Base-by-base conservation (phyloP, 2,113 vertebrate genomes). In the Anoplopoma fimbria region DNA sequence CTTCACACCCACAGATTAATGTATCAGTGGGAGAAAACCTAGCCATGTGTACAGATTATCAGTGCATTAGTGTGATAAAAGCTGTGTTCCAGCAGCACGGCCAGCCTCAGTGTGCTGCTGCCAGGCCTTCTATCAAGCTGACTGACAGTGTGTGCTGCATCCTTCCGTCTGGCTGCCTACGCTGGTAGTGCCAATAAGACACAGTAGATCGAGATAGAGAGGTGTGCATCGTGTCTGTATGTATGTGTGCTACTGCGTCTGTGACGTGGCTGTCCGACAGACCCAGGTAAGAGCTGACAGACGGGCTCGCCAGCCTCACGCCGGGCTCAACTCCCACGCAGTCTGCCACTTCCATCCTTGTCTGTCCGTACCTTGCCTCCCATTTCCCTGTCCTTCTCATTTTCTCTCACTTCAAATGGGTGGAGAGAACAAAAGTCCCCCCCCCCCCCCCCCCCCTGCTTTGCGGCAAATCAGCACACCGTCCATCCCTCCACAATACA, bases 281-380 rank as follows among this genome's bases (percentile, higher is more conserved):
- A 77, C 88, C 77, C 64, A 87, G 90, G 93, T 92, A 75, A 80
- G 81, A 89, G 78, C 83, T 82, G 87, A 88, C 94, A 92, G 91
- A 79, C 82, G 77, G 80, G 80, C 85, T 74, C 65, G 64, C 62
- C 83, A 67, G 76, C 57, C 64, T 85, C 71, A 75, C 49, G 69
- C 70, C 29, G 81, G 84, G 85, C 89, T 40, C 40, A 65, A 67
- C 79, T 83, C 80, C 83, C 79, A 82, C 82, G 53, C 89, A 90
- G 88, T 83, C 42, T 89, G 81, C 75, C 72, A 79, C 85, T 75
- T 84, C 71, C 63, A 70, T 87, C 42, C 74, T 70, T 13, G 12
- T 51, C 69, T 62, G 45, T 62, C 36, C 60, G 1, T 81, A 65
- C 75, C 75, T 79, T 36, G 34, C 75, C 49, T 82, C 49, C 62